Percentiles rank a stretch among this genome's conserved stretches.
These are phyloP conservation scores for Drosophila novamexicana DNA, from an alignment of 1,140 invertebrate genomes.

Conservation along the genomic window DNA sequence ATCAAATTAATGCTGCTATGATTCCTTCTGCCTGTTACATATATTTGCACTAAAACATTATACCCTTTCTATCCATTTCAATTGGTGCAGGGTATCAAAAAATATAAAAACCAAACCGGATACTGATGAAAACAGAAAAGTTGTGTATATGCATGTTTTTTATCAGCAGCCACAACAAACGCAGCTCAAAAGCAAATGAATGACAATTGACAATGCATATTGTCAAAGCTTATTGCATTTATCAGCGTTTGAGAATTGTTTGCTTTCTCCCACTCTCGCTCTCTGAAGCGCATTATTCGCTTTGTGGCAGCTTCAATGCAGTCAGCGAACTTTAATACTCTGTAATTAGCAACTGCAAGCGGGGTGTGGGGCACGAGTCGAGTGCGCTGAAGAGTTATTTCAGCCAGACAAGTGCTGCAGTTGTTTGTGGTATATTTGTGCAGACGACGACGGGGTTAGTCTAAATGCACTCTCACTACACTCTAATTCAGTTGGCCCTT, in stretches of 20 bases:
- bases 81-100: constrained; percentile 12
- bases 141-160: constrained; percentile 63
- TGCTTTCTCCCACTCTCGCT: neutral
- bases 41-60: too few relatives aligned
- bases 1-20: too few relatives aligned
- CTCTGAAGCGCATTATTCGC: constrained; percentile 17
- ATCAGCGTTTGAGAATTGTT: constrained; percentile 26
- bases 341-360: constrained; percentile 28
- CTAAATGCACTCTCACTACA: constrained; percentile 14
- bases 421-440: constrained; percentile 33
- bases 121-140: constrained; percentile 17
- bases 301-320: constrained; percentile 17
- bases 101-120: constrained; percentile 23
- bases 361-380: neutral
- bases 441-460: constrained; percentile 8
- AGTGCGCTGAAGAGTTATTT: constrained; percentile 5
- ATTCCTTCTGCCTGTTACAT: too few relatives aligned
- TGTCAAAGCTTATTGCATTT: constrained; percentile 78
- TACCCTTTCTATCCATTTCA: neutral
- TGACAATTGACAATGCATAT: constrained; percentile 62
- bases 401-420: constrained; percentile 37
- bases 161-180: constrained; percentile 38
- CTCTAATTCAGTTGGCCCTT: constrained; percentile 1
- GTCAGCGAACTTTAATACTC: constrained; percentile 9
- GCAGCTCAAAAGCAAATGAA: constrained; percentile 39